Percentiles rank a stretch among this genome's conserved stretches.
Conservation (phyloP, 2,797 vertebrate species). For the Tauraco hartlaubi region DNA sequence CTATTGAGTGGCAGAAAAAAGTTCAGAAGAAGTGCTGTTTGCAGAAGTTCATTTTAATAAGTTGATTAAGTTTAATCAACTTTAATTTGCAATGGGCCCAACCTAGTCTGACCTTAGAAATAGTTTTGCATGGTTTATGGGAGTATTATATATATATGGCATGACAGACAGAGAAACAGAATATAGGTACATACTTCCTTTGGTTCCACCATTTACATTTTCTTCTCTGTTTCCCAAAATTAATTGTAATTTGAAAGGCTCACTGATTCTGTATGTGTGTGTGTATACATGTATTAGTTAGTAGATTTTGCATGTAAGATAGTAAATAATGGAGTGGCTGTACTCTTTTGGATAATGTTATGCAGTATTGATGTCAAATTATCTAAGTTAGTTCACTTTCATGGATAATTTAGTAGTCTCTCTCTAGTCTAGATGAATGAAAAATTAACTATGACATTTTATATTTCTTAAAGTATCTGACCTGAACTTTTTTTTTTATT, state of each 20-base stretch:
- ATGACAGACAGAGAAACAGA: neutral
- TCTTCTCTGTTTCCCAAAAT: neutral
- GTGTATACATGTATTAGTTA: neutral
- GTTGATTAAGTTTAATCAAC: neutral
- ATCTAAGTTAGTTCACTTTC: conserved; percentile 39
- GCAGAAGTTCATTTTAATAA: neutral
- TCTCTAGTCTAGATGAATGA: conserved; percentile 26
- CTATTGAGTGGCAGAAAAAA: neutral
- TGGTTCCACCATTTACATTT: neutral
- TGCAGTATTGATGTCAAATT: conserved; percentile 42
- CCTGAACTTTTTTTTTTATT: neutral
- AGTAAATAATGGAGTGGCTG: conserved; percentile 11
- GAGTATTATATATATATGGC: neutral
- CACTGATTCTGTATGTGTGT: neutral
- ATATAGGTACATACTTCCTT: neutral
- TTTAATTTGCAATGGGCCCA: neutral
- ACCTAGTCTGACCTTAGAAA: neutral
- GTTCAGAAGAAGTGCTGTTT: neutral
- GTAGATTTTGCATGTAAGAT: neutral
- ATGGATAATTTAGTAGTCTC: conserved; percentile 56
- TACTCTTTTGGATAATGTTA: neutral
- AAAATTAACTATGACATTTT: conserved; percentile 61
- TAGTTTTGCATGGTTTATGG: neutral
- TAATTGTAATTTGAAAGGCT: neutral
- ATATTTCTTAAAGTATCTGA: conserved; percentile 27